Evolutionary conservation across 2,797 vertebrate species (phyloP).

Genomic region (Cynopterus sphinx): DNA sequence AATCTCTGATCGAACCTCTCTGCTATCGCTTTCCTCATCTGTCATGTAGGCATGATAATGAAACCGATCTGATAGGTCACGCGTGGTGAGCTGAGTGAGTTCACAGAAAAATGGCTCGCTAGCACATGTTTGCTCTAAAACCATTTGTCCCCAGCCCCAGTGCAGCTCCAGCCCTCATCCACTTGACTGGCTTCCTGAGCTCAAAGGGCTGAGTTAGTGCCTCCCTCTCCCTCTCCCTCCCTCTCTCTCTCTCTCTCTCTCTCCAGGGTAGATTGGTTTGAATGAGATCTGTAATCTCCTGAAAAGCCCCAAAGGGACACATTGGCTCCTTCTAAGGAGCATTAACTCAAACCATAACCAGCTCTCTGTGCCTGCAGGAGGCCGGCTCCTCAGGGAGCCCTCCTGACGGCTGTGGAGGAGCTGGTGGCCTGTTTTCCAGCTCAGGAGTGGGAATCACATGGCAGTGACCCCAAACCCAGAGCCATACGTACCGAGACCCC

Average conservation of each 20-base stretch:
- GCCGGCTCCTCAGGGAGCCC: constrained; percentile 76
- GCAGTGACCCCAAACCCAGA: not conserved
- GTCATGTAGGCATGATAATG: not conserved
- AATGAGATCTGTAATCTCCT: constrained; percentile 85
- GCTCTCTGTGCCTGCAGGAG: constrained; percentile 42
- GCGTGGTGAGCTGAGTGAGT: not conserved
- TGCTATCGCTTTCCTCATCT: not conserved
- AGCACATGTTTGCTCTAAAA: not conserved
- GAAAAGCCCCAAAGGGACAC: constrained; percentile 83
- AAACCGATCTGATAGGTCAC: not conserved
- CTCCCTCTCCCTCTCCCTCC: not conserved
- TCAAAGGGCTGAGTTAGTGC: not conserved
- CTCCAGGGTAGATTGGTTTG: constrained; percentile 75
- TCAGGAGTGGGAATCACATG: not conserved
- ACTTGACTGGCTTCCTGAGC: not conserved
- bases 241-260: not conserved
- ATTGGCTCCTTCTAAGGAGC: constrained; percentile 85
- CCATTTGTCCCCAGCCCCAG: not conserved
- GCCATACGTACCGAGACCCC: not conserved
- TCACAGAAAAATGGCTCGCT: not conserved
- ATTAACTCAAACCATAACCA: constrained; percentile 86
- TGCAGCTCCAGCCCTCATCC: not conserved
- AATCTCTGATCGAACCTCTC: not conserved
- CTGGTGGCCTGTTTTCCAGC: not conserved
- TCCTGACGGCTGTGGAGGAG: constrained; percentile 40